Conservation (phyloP, 30 jellyfish, hydroid and myxozoan genomes). For the Mastigias papua region DNA sequence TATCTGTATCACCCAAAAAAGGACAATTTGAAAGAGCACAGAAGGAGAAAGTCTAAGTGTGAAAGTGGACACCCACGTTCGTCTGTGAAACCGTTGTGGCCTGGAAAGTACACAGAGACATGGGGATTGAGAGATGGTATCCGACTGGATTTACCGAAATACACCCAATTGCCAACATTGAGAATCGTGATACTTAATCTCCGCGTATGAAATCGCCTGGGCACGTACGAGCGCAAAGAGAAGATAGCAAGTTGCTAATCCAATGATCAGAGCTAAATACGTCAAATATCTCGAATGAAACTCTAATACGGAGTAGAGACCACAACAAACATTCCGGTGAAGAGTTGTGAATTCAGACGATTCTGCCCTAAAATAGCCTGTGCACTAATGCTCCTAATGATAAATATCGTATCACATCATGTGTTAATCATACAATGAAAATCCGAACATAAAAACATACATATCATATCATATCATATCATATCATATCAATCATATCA, state of each 20-base stretch:
- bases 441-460: too few relatives aligned
- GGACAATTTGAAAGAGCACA: neutral
- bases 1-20: neutral
- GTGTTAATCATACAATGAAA: neutral
- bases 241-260: slow-evolving; percentile 6
- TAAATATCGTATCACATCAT: neutral
- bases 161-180: neutral
- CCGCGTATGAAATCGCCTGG: neutral
- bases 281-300: slow-evolving; percentile 15
- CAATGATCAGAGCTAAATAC: slow-evolving; percentile 11
- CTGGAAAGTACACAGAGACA: neutral
- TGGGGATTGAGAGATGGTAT: neutral
- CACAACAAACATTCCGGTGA: slow-evolving; percentile 7
- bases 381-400: neutral
- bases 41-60: neutral
- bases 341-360: slow-evolving; percentile 5
- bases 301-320: neutral
- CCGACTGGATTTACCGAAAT: neutral
- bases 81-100: neutral
- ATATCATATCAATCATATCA: too few relatives aligned
- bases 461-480: too few relatives aligned
- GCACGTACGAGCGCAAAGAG: slow-evolving; percentile 1
- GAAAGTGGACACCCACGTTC: slow-evolving; percentile 5
- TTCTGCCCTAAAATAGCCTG: neutral
- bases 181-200: slow-evolving; percentile 22